Base-by-base conservation (phyloP, 2,113 vertebrate genomes). In the Capricornis sumatraensis region DNA sequence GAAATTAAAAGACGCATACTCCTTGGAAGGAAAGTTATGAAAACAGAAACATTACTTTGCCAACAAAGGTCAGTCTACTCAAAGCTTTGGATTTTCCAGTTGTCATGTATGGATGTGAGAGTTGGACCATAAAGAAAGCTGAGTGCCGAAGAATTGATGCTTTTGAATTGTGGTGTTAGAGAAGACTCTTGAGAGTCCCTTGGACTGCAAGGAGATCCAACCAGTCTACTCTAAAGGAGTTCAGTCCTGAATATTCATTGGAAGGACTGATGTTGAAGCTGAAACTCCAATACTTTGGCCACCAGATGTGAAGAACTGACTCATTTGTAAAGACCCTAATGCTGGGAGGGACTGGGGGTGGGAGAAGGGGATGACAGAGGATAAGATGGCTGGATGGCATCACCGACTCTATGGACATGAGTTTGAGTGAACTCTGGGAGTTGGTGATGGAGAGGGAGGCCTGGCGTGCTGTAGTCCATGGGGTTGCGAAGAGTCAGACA, bases 141-240 rank as follows among this genome's bases (percentile, higher is more conserved):
- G n/a, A 71, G 19, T 12, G 5, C 19, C 0, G 1, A 36, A 36
- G 9, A 36, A 71, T 1, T 71, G 67, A 71, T 36, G n/a, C 19
- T 71, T 71, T 36, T 71, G 9, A 36, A 36, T 0, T 71, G 67
- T 36, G 67, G n/a, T 23, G n/a, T 23, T 71, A 1, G 64, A 71
- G 64, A 71, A 36, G 64, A 36, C 17, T 67, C 64, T 67, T 36
- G 4, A 36, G n/a, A 23, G 19, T 36, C 19, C n/a, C n/a, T 71
- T 71, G 64, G 19, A 71, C 67, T 36, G 67, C 9, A 12, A 71
- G 19, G n/a, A 71, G n/a, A 40, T 40, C n/a, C 67, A 71, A 40
- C 19, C 10, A 40, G n/a, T 23, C 19, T 21, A 71, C 36, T 0
- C 19, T 71, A 12, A 71, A 23, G 67, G 67, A 71, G 11, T 36